Evolutionary conservation across 92 coral and sea anemone genomes (phyloP).

Genomic region (Parazoanthus darwini): DNA sequence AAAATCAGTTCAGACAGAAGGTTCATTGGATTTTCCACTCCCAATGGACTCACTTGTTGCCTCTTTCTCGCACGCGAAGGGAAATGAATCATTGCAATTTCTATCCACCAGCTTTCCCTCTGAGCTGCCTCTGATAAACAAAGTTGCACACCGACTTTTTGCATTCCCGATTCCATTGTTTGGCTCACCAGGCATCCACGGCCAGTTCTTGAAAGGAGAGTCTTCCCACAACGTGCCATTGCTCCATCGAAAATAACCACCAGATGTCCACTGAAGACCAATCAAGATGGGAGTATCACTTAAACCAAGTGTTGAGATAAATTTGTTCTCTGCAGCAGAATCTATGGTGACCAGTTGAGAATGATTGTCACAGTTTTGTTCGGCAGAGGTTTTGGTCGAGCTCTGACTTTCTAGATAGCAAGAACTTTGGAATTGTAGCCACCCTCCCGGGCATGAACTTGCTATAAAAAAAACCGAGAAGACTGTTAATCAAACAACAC

Average conservation of each 20-base stretch:
- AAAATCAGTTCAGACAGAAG: too few species aligned
- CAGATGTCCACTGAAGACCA: not conserved
- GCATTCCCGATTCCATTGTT: not conserved
- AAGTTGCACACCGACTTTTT: not conserved
- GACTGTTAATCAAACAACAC: too few species aligned
- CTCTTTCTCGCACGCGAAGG: not conserved
- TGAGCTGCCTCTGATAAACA: not conserved
- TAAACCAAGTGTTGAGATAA: not conserved
- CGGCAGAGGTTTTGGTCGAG: not conserved
- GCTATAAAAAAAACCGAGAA: not conserved
- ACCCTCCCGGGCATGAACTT: not conserved
- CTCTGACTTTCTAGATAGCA: not conserved
- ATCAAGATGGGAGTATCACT: not conserved
- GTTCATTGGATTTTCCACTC: too few species aligned
- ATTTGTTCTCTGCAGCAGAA: not conserved
- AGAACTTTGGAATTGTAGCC: not conserved
- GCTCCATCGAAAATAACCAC: not conserved
- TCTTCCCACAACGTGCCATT: not conserved
- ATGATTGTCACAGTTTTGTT: not conserved
- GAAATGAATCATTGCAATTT: not conserved
- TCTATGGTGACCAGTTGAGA: not conserved
- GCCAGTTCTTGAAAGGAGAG: not conserved
- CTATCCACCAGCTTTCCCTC: not conserved
- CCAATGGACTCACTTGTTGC: not conserved
- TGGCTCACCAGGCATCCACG: not conserved